Conservation (phyloP, 2,797 vertebrate species). For the Pseudochirops cupreus region DNA sequence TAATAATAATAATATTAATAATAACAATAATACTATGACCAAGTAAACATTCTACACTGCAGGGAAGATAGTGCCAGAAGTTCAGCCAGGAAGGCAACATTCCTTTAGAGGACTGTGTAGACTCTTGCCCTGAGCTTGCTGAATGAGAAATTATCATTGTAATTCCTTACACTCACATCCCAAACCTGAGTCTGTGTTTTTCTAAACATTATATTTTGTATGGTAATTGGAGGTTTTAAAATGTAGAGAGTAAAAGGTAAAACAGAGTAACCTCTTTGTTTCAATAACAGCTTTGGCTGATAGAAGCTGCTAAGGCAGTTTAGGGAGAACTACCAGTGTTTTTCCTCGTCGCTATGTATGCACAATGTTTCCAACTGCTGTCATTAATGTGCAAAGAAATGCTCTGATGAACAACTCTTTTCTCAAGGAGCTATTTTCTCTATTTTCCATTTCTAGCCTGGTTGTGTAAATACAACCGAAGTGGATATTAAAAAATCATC, state of each 20-base stretch:
- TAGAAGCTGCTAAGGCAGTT: neutral
- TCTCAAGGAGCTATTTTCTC: slow-evolving; percentile 59
- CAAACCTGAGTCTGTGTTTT: neutral
- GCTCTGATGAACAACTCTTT: neutral
- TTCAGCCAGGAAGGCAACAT: neutral
- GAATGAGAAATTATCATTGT: neutral
- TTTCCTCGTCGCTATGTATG: neutral
- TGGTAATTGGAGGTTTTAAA: neutral
- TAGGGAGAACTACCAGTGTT: neutral
- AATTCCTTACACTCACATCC: neutral
- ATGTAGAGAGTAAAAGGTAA: neutral
- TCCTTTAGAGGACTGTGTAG: neutral
- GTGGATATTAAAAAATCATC: slow-evolving; percentile 99
- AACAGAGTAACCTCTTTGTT: neutral
- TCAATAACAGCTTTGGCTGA: neutral
- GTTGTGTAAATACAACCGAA: slow-evolving; percentile 98
- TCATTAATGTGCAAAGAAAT: neutral
- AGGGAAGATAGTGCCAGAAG: neutral
- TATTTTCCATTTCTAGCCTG: slow-evolving; percentile 89
- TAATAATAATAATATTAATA: neutral
- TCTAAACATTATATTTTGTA: neutral
- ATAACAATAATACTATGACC: too few relatives aligned
- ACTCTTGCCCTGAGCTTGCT: neutral
- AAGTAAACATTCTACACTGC: neutral
- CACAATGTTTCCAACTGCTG: neutral